Evolutionary conservation across 2,797 vertebrate species (phyloP).

Genomic region (Etheostoma perlongum): DNA sequence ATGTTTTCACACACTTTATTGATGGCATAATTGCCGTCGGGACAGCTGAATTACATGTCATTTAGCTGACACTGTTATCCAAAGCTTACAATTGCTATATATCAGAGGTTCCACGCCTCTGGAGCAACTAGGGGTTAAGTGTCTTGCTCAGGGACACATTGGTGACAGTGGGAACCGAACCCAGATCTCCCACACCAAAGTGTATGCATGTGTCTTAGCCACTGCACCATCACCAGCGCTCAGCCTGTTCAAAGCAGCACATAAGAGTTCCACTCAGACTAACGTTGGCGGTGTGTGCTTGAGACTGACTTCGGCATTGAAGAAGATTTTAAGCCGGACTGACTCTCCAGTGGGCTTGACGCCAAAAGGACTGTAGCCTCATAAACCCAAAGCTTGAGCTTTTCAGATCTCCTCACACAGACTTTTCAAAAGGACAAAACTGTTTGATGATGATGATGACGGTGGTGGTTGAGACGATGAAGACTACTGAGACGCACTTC

Average conservation of each 20-base stretch:
- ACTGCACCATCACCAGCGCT: background rate
- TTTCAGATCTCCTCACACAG: constrained; percentile 50
- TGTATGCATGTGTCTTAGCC: too few relatives aligned
- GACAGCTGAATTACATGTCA: background rate
- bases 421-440: constrained; percentile 47
- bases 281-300: constrained; percentile 27
- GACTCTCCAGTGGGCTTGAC: constrained; percentile 48
- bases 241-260: constrained; percentile 38
- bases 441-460: constrained; percentile 37
- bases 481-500: constrained; percentile 14
- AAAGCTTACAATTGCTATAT: too few relatives aligned
- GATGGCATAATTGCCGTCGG: constrained; percentile 35
- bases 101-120: too few relatives aligned
- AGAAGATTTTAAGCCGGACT: constrained; percentile 23
- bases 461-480: constrained; percentile 17
- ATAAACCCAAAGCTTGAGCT: constrained; percentile 24
- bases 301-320: constrained; percentile 29
- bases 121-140: too few relatives aligned
- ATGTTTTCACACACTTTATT: constrained; percentile 26
- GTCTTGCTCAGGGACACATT: too few relatives aligned
- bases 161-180: too few relatives aligned
- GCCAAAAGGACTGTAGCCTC: constrained; percentile 42
- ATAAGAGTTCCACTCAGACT: constrained; percentile 25
- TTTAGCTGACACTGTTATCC: too few relatives aligned
- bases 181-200: too few relatives aligned